Evolutionary conservation across 2,888 invertebrate genomes (phyloP).

Genomic region (Cryptosula pallasiana): DNA sequence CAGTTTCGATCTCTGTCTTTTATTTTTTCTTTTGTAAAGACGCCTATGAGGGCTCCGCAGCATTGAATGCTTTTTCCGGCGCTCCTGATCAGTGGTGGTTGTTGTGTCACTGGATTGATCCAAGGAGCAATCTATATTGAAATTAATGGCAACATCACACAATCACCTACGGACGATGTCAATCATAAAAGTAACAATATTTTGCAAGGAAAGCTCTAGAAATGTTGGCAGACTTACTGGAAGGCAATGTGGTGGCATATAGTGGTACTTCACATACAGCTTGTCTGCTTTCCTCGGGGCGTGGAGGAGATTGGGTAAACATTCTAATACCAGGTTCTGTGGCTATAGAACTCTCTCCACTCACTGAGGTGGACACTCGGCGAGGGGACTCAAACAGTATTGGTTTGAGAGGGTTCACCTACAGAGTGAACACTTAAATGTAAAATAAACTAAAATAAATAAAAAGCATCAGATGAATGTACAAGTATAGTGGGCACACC

Average conservation of each 20-base stretch:
- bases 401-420: background rate
- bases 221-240: background rate
- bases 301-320: conserved; percentile 47
- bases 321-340: conserved; percentile 46
- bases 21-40: background rate
- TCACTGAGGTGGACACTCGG: background rate
- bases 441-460: too few species aligned
- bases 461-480: background rate
- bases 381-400: conserved; percentile 6
- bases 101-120: conserved; percentile 4
- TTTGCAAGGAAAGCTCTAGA: background rate
- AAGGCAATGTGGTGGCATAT: conserved; percentile 28
- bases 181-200: background rate
- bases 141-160: too few species aligned
- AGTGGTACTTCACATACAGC: conserved; percentile 45
- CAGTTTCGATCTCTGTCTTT: background rate
- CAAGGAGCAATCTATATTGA: background rate
- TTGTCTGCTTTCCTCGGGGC: conserved; percentile 44
- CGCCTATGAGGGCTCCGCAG: background rate
- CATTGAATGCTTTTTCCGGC: background rate
- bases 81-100: background rate
- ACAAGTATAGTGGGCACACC: conserved; percentile 28
- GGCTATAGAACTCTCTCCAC: conserved; percentile 41
- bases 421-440: background rate
- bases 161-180: background rate